A percentile compares a stretch with the other conserved stretches of the same genome.
Evolutionary conservation across 2,113 vertebrate genomes (phyloP).

Genomic region (Cygnus atratus): DNA sequence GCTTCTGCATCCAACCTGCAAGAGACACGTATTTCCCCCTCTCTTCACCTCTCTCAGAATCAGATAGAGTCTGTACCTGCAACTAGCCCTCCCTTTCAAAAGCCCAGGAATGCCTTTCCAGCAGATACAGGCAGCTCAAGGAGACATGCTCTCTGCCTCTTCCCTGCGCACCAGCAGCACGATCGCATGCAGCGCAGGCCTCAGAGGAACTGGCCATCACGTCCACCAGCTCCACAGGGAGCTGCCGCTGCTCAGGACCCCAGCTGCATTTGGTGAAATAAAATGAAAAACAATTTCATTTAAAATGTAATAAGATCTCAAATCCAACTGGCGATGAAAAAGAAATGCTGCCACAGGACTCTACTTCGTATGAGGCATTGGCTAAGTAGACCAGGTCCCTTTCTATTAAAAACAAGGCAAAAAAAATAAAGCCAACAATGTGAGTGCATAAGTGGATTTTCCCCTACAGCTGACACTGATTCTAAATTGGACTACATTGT

Average conservation of each 20-base stretch:
- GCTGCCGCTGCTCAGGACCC: background rate
- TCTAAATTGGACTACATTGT: conserved; percentile 32
- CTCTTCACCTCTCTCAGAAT: background rate
- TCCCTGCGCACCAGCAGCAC: fast-evolving
- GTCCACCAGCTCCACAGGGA: background rate
- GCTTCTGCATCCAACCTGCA: background rate
- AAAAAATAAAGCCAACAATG: background rate
- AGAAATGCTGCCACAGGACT: background rate
- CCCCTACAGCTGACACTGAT: background rate
- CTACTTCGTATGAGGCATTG: background rate
- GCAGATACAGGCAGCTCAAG: fast-evolving
- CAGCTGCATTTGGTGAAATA: background rate
- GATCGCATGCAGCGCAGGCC: fast-evolving
- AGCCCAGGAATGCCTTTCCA: background rate
- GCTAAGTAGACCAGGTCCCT: background rate
- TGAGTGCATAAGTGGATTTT: background rate
- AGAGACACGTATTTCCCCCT: background rate
- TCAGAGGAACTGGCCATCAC: fast-evolving
- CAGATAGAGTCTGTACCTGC: background rate
- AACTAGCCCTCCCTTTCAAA: background rate
- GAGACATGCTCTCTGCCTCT: fast-evolving
- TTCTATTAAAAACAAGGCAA: background rate
- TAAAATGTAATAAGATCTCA: background rate
- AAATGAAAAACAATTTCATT: background rate
- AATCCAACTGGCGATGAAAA: background rate